Base-by-base conservation (phyloP, 2,888 invertebrate genomes). In the Pyralis farinalis region DNA sequence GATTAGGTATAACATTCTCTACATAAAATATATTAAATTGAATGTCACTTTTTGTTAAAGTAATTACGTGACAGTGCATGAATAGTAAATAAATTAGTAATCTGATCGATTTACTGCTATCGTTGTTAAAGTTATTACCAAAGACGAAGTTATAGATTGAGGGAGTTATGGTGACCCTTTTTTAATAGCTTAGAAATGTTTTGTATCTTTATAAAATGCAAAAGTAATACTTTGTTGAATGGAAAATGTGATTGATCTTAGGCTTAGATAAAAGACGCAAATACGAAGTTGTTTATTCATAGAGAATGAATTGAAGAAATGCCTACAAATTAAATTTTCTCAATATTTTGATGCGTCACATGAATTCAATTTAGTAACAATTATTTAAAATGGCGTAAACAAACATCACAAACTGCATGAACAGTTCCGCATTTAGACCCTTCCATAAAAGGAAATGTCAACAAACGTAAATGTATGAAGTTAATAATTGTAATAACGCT, bases 101-200 rank as follows among this genome's bases (percentile, higher is more conserved):
- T 60, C 66, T 71, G 72, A 66, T 73, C 70, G 69, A 73, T 67
- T 63, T 68, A 74, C 70, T 61, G 69, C 74, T 77, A 63, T 73
- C 76, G 73, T 81, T 81, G 77, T 79, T 80, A 74, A 81, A 74
- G 76, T 80, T 78, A 78, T 83, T 83, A 86, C 87, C 86, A 87
- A 87, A 86, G 86, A 86, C 78, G 80, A 76, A 76, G 74, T 72
- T 75, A 16, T 16, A 74, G 71, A 63, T 65, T 66, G 62, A 71
- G 67, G 70, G 69, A 69, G 63, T 53, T 63, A 53, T 58, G 64
- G 60, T 68, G 66, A 59, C 74, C 77, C 75, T 75, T 75, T 76
- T 71, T 73, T 71, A 67, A 71, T 83, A 82, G 80, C 78, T 76
- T 82, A 77, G 66, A 77, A 75, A 80, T 74, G 72, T 83, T 85